phyloP scores from a whole-genome alignment of 2,888 invertebrate genomes.

The Crossocerus cetratus region DNA sequence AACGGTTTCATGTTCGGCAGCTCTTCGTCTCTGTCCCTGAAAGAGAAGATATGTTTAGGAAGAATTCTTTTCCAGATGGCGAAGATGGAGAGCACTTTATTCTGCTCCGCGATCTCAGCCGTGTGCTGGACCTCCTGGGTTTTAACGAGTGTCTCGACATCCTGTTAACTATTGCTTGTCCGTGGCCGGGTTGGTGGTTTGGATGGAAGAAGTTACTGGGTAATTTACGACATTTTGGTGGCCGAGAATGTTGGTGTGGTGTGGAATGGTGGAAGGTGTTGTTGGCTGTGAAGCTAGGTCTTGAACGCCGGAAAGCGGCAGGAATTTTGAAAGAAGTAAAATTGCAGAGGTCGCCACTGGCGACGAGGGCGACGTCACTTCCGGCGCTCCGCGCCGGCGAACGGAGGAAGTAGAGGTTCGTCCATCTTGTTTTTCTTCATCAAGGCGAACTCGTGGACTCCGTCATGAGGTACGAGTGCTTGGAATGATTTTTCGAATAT shows the following conservation, averaged over 20 bases:
- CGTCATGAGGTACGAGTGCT: slow-evolving; percentile 66
- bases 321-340: too few relatives aligned
- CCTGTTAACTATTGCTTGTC: background rate
- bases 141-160: slow-evolving; percentile 18
- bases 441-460: slow-evolving; percentile 51
- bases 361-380: too few relatives aligned
- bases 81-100: too few relatives aligned
- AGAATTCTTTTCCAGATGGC: too few relatives aligned
- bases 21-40: background rate
- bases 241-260: too few relatives aligned
- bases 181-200: too few relatives aligned
- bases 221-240: too few relatives aligned
- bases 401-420: slow-evolving; percentile 53
- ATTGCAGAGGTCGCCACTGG: too few relatives aligned
- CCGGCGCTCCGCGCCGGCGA: slow-evolving; percentile 1
- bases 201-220: too few relatives aligned
- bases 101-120: background rate
- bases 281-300: too few relatives aligned
- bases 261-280: too few relatives aligned
- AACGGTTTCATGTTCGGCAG: slow-evolving; percentile 36
- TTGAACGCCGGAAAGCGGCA: too few relatives aligned
- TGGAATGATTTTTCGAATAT: slow-evolving; percentile 34
- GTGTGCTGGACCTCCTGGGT: background rate
- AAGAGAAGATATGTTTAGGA: background rate
- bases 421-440: slow-evolving; percentile 68